These are phyloP conservation scores for Oryzias celebensis DNA, from an alignment of 2,113 vertebrate species.

Conservation along the genomic window DNA sequence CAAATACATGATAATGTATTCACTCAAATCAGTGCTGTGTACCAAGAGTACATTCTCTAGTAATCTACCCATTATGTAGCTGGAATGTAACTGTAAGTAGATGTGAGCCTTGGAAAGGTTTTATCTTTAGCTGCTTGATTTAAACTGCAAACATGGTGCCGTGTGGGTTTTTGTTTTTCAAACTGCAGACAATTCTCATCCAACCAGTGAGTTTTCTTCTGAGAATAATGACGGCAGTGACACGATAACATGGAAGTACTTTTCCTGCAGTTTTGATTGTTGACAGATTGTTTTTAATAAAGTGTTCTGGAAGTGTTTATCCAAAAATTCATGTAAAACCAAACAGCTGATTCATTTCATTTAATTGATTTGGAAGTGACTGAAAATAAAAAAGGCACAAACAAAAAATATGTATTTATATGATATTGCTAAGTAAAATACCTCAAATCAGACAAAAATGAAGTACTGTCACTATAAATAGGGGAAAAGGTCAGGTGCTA, in stretches of 20 bases:
- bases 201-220: slow-evolving; percentile 11
- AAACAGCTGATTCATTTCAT: neutral
- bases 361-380: slow-evolving; percentile 53
- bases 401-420: neutral
- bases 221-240: slow-evolving; percentile 7
- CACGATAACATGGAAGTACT: slow-evolving; percentile 26
- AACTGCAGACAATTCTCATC: slow-evolving; percentile 5
- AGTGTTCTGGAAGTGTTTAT: slow-evolving; percentile 39
- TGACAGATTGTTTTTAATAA: slow-evolving; percentile 53
- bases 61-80: slow-evolving; percentile 43
- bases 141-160: slow-evolving; percentile 3
- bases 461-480: slow-evolving; percentile 10
- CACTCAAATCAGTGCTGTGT: slow-evolving; percentile 3
- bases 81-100: slow-evolving; percentile 54
- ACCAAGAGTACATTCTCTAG: slow-evolving; percentile 10
- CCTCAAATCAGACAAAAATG: neutral
- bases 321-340: neutral
- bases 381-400: neutral
- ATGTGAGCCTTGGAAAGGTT: slow-evolving; percentile 27
- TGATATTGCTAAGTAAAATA: neutral
- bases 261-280: slow-evolving; percentile 35
- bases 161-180: neutral
- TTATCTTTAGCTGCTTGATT: slow-evolving; percentile 33
- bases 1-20: slow-evolving; percentile 9
- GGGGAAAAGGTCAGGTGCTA: neutral